Evolutionary conservation across 2,888 invertebrate species (phyloP).

Genomic region (Drosophila percnosoma): DNA sequence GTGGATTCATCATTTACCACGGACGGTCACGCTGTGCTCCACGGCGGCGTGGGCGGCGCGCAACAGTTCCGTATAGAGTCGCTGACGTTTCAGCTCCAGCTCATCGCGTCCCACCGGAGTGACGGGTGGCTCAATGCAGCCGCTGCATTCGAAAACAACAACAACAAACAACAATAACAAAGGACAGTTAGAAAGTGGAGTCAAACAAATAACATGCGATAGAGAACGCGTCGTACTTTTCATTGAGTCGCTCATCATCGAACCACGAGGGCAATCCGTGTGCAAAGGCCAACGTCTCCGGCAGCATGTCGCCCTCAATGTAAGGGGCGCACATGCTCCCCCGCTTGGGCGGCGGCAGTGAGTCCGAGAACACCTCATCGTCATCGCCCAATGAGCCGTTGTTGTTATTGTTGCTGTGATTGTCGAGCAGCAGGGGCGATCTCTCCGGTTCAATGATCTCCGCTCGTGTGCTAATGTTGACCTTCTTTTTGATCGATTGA

Average conservation of each 20-base stretch:
- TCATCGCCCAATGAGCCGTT: constrained; percentile 84
- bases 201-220: constrained; percentile 8
- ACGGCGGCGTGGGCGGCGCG: constrained; percentile 90
- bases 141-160: constrained; percentile 49
- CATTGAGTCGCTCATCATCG: constrained; percentile 84
- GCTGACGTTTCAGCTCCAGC: constrained; percentile 90
- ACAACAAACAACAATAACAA: constrained; percentile 31
- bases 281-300: constrained; percentile 69
- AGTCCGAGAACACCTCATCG: constrained; percentile 88
- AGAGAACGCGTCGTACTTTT: constrained; percentile 74
- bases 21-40: constrained; percentile 88
- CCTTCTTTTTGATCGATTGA: constrained; percentile 84
- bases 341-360: constrained; percentile 85
- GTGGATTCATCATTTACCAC: constrained; percentile 64
- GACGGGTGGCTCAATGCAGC: constrained; percentile 87
- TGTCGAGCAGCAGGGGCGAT: constrained; percentile 52
- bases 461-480: constrained; percentile 83
- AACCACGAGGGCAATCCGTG: constrained; percentile 85
- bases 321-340: constrained; percentile 86
- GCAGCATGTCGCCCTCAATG: constrained; percentile 80
- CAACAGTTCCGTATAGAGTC: constrained; percentile 92
- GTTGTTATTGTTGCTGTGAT: constrained; percentile 61
- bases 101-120: constrained; percentile 92
- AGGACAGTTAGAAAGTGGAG: constrained; percentile 20
- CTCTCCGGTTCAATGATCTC: constrained; percentile 83